A percentile compares a stretch with the other conserved stretches of the same genome.
Conservation (phyloP, 2,797 vertebrate genomes). For the Arrhamphus sclerolepis region DNA sequence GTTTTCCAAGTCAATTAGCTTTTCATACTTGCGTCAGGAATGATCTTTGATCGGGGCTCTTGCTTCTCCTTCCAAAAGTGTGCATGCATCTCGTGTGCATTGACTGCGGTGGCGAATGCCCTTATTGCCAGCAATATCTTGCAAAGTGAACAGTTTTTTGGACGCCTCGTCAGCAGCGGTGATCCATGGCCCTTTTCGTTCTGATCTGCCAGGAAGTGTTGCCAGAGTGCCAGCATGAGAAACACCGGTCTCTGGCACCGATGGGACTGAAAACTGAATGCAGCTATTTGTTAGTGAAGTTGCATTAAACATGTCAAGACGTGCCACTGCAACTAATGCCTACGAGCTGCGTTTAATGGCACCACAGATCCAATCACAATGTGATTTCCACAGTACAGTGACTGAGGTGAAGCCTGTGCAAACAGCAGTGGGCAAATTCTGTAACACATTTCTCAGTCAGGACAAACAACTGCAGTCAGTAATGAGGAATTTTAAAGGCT, state of each 20-base stretch:
- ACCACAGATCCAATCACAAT: constrained; percentile 22
- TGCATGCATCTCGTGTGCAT: background rate
- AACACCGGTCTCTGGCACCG: constrained; percentile 10
- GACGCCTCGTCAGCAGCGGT: constrained; percentile 11
- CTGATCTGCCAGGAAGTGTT: constrained; percentile 14
- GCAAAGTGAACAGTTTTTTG: constrained; percentile 25
- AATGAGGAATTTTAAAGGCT: too few species aligned
- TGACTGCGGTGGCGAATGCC: constrained; percentile 4
- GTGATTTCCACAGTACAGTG: constrained; percentile 28
- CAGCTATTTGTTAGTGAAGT: constrained; percentile 33
- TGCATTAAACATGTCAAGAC: constrained; percentile 37
- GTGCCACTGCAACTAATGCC: constrained; percentile 27
- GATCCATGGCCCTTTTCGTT: constrained; percentile 25
- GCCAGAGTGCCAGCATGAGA: constrained; percentile 19
- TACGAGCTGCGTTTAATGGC: constrained; percentile 27
- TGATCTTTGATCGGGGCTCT: constrained; percentile 27
- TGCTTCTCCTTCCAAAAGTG: background rate
- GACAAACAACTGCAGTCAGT: too few species aligned
- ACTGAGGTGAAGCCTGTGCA: constrained; percentile 20
- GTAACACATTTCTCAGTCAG: background rate
- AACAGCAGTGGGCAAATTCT: too few species aligned
- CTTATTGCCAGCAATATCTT: constrained; percentile 19
- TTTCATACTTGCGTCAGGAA: constrained; percentile 40
- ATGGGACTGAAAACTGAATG: constrained; percentile 4
- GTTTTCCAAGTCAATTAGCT: constrained; percentile 49